phyloP scores from a whole-genome alignment of 2,888 invertebrate genomes.

The Cremastinae sp. region DNA sequence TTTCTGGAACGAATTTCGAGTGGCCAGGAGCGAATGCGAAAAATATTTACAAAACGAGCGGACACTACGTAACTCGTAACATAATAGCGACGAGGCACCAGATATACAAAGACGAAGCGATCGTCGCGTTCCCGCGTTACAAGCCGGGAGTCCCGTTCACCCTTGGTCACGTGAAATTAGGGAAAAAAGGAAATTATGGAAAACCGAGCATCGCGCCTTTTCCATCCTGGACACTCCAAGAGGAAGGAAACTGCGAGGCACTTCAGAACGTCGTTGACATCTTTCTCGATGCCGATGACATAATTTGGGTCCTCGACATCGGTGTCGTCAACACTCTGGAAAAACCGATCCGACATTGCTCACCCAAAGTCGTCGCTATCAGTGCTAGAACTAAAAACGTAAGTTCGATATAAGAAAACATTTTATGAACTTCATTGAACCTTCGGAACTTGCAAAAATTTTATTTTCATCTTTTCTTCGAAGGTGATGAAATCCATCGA shows the following conservation, averaged over 20 bases:
- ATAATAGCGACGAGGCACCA: constrained; percentile 84
- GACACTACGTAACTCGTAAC: constrained; percentile 83
- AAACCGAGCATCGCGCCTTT: constrained; percentile 82
- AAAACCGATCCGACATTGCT: constrained; percentile 84
- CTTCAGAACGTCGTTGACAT: constrained; percentile 88
- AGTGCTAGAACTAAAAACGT: constrained; percentile 83
- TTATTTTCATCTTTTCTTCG: constrained; percentile 7
- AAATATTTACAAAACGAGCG: constrained; percentile 82
- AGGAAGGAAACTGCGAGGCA: constrained; percentile 86
- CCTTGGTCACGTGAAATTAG: constrained; percentile 82
- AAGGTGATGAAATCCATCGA: constrained; percentile 84
- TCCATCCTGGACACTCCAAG: constrained; percentile 85
- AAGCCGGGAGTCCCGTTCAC: constrained; percentile 86
- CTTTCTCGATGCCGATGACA: constrained; percentile 83
- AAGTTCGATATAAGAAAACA: too few species aligned
- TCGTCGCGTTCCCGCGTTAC: constrained; percentile 83
- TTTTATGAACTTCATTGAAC: too few species aligned
- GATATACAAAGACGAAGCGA: constrained; percentile 82
- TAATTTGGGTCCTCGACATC: constrained; percentile 87
- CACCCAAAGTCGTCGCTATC: constrained; percentile 86
- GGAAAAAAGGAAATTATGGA: constrained; percentile 82
- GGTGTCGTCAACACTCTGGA: constrained; percentile 87
- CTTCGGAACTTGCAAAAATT: constrained; percentile 21
- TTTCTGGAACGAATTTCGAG: constrained; percentile 71
- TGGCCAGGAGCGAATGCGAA: constrained; percentile 82